Conservation (phyloP, 2,888 invertebrate genomes). For the Cheilosia impressa region DNA sequence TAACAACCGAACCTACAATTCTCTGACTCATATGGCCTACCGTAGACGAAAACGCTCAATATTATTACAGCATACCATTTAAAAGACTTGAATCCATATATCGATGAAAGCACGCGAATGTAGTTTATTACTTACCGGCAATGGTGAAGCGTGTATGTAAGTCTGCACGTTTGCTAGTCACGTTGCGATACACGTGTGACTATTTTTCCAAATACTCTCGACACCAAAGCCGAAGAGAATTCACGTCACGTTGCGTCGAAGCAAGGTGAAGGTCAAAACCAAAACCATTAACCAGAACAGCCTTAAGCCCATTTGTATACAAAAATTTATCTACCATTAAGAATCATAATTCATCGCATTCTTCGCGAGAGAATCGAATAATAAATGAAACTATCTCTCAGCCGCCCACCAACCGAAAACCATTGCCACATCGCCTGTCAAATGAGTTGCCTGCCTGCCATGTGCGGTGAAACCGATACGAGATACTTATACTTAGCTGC, state of each 20-base stretch:
- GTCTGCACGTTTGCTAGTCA: conserved; percentile 65
- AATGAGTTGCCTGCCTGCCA: conserved; percentile 49
- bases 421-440: conserved; percentile 57
- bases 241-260: conserved; percentile 55
- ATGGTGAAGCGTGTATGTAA: conserved; percentile 29
- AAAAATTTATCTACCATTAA: not conserved
- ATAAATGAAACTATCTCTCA: not conserved
- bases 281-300: conserved; percentile 20
- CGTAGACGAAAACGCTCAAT: not conserved
- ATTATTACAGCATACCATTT: conserved; percentile 34
- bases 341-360: conserved; percentile 2
- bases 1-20: conserved; percentile 14
- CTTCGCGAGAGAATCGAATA: not conserved
- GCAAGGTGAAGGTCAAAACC: conserved; percentile 62
- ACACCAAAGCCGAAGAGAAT: conserved; percentile 13
- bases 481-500: conserved; percentile 37
- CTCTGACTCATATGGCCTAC: conserved; percentile 25
- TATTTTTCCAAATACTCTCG: conserved; percentile 49
- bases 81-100: conserved; percentile 10
- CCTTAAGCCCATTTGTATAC: conserved; percentile 3
- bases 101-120: conserved; percentile 37
- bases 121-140: conserved; percentile 49
- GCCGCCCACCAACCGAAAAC: conserved; percentile 17
- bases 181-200: conserved; percentile 63
- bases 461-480: conserved; percentile 51